A percentile compares a stretch with the other conserved stretches of the same genome.
These are phyloP conservation scores for Andrena minutula DNA, from an alignment of 2,888 invertebrate genomes.

Conservation along the genomic window DNA sequence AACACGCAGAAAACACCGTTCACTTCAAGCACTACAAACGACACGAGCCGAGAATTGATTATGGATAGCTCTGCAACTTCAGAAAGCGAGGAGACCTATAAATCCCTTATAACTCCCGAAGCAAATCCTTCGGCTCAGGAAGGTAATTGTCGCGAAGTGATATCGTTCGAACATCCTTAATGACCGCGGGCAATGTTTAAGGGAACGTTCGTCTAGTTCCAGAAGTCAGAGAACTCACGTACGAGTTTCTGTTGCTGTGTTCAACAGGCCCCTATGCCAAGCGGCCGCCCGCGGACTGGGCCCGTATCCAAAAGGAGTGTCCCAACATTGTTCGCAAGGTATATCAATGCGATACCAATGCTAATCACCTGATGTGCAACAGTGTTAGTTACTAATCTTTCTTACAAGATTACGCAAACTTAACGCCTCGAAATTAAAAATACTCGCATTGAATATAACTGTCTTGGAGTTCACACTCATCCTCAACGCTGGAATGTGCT, in stretches of 20 bases:
- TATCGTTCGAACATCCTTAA: neutral
- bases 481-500: slow-evolving; percentile 11
- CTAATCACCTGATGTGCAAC: slow-evolving; percentile 71
- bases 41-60: slow-evolving; percentile 74
- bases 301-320: slow-evolving; percentile 86
- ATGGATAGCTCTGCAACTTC: slow-evolving; percentile 78
- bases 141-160: slow-evolving; percentile 66
- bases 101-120: slow-evolving; percentile 73
- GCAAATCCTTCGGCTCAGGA: slow-evolving; percentile 62
- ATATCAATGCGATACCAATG: slow-evolving; percentile 75
- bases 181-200: neutral
- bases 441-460: slow-evolving; percentile 23
- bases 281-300: slow-evolving; percentile 86
- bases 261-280: slow-evolving; percentile 87
- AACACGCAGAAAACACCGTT: slow-evolving; percentile 69
- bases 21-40: slow-evolving; percentile 66
- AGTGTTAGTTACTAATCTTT: slow-evolving; percentile 56
- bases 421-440: slow-evolving; percentile 41
- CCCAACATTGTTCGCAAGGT: slow-evolving; percentile 87
- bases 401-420: slow-evolving; percentile 39
- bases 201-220: slow-evolving; percentile 57
- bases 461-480: slow-evolving; percentile 40
- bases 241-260: slow-evolving; percentile 86
- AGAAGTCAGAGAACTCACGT: slow-evolving; percentile 82
- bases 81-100: slow-evolving; percentile 81